Base-by-base conservation (phyloP, 1,140 invertebrate genomes). In the Conus ventricosus region DNA sequence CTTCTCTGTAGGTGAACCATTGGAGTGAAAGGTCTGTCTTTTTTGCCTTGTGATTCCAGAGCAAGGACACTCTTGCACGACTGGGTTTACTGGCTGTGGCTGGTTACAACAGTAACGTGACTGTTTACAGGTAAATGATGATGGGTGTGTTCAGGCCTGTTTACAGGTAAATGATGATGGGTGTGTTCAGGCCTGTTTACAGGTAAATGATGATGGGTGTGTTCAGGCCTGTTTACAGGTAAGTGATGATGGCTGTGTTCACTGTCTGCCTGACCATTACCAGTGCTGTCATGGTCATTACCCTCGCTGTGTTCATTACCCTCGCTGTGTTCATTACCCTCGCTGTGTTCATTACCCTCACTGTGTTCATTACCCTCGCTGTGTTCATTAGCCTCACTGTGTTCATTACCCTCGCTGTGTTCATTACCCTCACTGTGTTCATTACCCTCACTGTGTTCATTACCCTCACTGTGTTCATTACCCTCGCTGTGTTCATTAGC, bases 241-340 rank as follows among this genome's bases (percentile, higher is more conserved):
- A 13, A 7, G 55, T 57, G 55, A 7, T 6, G 8, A 15, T 60
- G 57, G 8, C 8, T 60, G 57, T 60, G 4, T 23, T 87, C 60
- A 80, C 76, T 39, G 20, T 80, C 76, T 13, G 10, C 76, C 3
- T 80, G 11, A 80, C 20, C 76, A 80, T 80, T 20, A 5, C 10
- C 76, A 80, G 10, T 20, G 20, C 20, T 20, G 10, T 80, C 76
- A 80, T 54, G 25, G 0, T 76, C 7, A 87, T 80, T 54, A 11
- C 25, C 6, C 8, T 87, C 51, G 53, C 54, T 23, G 17, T 80
- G n/a, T 78, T 87, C 67, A 80, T 87, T 39, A 80, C 15, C 85
- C 17, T 86, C 85, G 17, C 25, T 4, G 23, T 71, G 20, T 25
- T 6, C 54, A 86, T 71, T 15, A 67, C 2, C 54, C 10, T 39